Conservation (phyloP, 2,888 invertebrate genomes). For the Drosophila austrosaltans region DNA sequence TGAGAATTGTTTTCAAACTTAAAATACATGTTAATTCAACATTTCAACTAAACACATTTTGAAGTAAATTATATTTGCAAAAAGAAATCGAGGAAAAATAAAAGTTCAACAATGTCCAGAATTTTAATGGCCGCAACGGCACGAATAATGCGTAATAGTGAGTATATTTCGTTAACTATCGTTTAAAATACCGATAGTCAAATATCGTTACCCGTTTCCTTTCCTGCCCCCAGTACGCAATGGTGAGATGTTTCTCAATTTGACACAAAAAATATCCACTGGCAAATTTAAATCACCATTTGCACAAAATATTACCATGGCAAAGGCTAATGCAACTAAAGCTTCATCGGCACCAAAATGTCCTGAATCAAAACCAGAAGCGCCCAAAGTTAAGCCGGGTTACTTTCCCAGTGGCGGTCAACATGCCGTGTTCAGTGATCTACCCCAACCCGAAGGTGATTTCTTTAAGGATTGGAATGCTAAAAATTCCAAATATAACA, state of each 20-base stretch:
- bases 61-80: constrained; percentile 11
- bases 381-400: constrained; percentile 37
- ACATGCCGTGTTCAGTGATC: constrained; percentile 58
- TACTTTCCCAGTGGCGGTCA: constrained; percentile 58
- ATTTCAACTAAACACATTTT: constrained; percentile 29
- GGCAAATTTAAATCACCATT: constrained; percentile 14
- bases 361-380: background rate
- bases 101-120: constrained; percentile 48
- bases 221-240: constrained; percentile 2
- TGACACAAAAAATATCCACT: constrained; percentile 35
- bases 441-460: constrained; percentile 60
- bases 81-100: background rate
- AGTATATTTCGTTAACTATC: constrained; percentile 36
- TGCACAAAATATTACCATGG: background rate
- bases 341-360: constrained; percentile 31
- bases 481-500: constrained; percentile 60
- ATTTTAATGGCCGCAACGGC: constrained; percentile 41
- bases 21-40: constrained; percentile 24
- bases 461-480: constrained; percentile 46
- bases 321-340: constrained; percentile 16
- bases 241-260: constrained; percentile 29
- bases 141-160: constrained; percentile 36
- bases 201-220: no score
- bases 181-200: no score
- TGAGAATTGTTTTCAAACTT: background rate